Percentiles rank a stretch among this genome's conserved stretches.
Conservation (phyloP, 2,797 vertebrate genomes). For the Catostomus latipinnis region DNA sequence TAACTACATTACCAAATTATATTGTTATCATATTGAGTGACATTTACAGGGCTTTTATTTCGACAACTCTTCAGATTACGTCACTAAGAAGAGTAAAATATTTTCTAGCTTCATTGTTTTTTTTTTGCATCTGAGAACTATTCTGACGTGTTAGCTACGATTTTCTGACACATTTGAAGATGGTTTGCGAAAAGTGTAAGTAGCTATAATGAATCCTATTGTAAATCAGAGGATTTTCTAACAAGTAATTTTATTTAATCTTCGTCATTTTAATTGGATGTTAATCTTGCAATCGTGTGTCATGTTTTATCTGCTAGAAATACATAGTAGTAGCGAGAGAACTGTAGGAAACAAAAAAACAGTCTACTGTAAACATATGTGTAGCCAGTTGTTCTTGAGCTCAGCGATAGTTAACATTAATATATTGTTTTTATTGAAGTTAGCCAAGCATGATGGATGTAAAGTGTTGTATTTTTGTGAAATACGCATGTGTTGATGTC, state of each 20-base stretch:
- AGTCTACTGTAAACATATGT: neutral
- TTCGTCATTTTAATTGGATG: neutral
- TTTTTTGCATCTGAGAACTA: neutral
- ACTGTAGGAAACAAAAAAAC: neutral
- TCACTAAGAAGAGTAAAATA: neutral
- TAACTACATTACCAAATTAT: neutral
- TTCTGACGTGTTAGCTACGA: neutral
- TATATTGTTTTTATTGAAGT: neutral
- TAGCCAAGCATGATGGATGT: neutral
- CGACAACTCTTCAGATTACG: neutral
- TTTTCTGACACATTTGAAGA: constrained; percentile 42
- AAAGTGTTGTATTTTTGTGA: neutral
- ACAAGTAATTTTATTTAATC: neutral
- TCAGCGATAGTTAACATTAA: neutral
- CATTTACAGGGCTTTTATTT: neutral
- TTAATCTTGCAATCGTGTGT: neutral
- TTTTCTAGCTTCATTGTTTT: neutral
- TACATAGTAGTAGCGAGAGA: too few relatives aligned
- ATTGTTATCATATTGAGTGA: too few relatives aligned
- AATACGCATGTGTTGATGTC: neutral
- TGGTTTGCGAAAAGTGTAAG: constrained; percentile 84
- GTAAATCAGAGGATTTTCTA: neutral
- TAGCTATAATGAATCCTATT: constrained; percentile 14
- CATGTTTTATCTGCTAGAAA: neutral
- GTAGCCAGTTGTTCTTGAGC: neutral